These are phyloP conservation scores for Nephrocerus scutellatus DNA, from an alignment of 2,888 invertebrate genomes.

Conservation along the genomic window DNA sequence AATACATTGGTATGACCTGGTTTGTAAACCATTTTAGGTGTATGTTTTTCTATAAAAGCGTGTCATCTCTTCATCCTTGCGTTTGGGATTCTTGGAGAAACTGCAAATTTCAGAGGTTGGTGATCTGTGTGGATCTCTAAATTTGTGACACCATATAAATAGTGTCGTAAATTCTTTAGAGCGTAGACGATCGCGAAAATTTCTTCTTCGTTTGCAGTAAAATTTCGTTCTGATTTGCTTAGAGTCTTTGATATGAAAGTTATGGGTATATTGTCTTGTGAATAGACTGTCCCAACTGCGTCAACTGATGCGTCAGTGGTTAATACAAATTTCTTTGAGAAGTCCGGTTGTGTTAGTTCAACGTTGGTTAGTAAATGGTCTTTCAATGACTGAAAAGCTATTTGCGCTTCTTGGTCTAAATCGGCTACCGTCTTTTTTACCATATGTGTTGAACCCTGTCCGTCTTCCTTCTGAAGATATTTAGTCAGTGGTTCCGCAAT, in stretches of 20 bases:
- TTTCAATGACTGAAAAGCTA: constrained; percentile 12
- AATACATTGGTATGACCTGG: constrained; percentile 18
- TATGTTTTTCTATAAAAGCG: constrained; percentile 30
- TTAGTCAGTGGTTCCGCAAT: constrained; percentile 21
- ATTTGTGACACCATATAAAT: constrained; percentile 32
- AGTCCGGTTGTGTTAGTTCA: constrained; percentile 21
- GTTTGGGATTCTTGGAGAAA: constrained; percentile 27
- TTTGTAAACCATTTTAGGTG: constrained; percentile 26
- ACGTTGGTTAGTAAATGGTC: constrained; percentile 7
- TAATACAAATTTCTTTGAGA: constrained; percentile 22
- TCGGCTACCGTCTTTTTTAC: constrained; percentile 18
- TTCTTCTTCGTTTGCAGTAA: constrained; percentile 38
- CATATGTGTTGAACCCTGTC: constrained; percentile 17
- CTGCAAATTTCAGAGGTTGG: constrained; percentile 17
- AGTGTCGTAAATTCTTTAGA: constrained; percentile 36
- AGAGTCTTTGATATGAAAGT: constrained; percentile 33
- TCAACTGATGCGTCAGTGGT: constrained; percentile 33
- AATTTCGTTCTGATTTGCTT: constrained; percentile 27
- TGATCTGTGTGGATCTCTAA: constrained; percentile 23
- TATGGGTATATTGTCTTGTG: constrained; percentile 30
- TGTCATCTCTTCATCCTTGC: constrained; percentile 40
- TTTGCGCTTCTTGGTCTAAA: constrained; percentile 16
- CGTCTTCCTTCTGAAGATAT: constrained; percentile 19
- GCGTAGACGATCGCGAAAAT: constrained; percentile 37
- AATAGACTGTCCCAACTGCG: constrained; percentile 31